Percentiles rank a stretch among this genome's conserved stretches.
These are phyloP conservation scores for Morinoia aosen DNA, from an alignment of 2,888 invertebrate species.

Conservation along the genomic window DNA sequence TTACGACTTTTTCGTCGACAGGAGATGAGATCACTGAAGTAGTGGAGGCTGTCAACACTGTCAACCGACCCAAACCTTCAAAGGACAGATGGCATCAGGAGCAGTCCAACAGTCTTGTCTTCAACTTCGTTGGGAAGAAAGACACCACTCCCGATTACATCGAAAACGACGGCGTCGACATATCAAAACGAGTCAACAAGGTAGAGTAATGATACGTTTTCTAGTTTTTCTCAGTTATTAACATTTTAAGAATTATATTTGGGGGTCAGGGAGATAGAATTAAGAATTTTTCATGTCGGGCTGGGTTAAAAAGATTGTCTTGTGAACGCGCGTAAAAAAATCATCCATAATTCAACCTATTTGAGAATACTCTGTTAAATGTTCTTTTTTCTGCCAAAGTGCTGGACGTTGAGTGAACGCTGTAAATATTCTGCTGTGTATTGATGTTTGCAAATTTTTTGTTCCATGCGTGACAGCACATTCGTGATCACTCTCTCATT, in stretches of 20 bases:
- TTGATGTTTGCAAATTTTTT: not conserved
- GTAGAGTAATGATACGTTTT: slow-evolving; percentile 53
- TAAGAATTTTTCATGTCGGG: not conserved
- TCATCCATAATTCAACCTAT: no score
- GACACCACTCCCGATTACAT: slow-evolving; percentile 89
- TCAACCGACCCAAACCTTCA: slow-evolving; percentile 51
- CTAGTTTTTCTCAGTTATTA: not conserved
- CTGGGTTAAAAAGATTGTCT: not conserved
- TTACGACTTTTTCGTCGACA: slow-evolving; percentile 52
- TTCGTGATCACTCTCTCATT: no score
- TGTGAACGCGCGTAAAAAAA: no score
- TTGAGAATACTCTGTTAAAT: no score
- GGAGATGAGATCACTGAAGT: slow-evolving; percentile 6
- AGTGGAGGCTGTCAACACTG: slow-evolving; percentile 58
- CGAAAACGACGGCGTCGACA: slow-evolving; percentile 84
- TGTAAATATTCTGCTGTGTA: not conserved
- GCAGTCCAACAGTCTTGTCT: slow-evolving; percentile 78
- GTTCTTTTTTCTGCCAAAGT: not conserved
- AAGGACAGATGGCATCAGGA: slow-evolving; percentile 69
- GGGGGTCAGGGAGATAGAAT: not conserved
- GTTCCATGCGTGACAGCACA: not conserved
- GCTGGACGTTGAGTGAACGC: not conserved
- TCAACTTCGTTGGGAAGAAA: slow-evolving; percentile 88
- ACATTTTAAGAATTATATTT: not conserved
- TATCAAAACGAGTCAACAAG: slow-evolving; percentile 67